These are phyloP conservation scores for Hydroisotoma schaefferi DNA, from an alignment of 2,888 invertebrate genomes.

Conservation along the genomic window DNA sequence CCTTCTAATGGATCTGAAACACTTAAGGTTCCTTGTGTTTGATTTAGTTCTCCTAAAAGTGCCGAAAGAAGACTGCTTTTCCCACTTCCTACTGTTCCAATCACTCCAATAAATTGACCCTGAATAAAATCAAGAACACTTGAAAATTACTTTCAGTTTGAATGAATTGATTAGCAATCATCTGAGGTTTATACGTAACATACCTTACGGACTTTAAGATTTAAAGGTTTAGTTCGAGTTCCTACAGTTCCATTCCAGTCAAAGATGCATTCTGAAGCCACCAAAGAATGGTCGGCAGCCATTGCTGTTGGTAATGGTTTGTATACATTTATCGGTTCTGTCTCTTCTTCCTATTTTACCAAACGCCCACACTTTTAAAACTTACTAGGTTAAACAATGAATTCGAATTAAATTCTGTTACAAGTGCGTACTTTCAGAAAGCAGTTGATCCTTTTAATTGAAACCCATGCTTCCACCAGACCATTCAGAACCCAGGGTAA, in stretches of 20 bases:
- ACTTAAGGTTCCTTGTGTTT: slow-evolving; percentile 65
- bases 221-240: slow-evolving; percentile 51
- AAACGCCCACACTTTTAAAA: too few species aligned
- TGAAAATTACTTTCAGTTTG: neutral
- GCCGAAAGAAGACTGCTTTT: slow-evolving; percentile 83
- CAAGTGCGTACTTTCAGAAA: slow-evolving; percentile 66
- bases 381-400: neutral
- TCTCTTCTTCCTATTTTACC: slow-evolving; percentile 26
- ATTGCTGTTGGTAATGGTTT: slow-evolving; percentile 1
- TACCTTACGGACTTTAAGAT: slow-evolving; percentile 53
- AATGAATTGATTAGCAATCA: neutral
- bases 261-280: slow-evolving; percentile 15
- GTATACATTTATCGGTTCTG: slow-evolving; percentile 21
- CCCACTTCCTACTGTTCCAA: slow-evolving; percentile 86
- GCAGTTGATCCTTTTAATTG: slow-evolving; percentile 78
- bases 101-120: slow-evolving; percentile 78
- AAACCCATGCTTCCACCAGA: slow-evolving; percentile 92
- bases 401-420: too few species aligned
- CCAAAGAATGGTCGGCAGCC: slow-evolving; percentile 1
- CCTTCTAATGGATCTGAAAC: slow-evolving; percentile 58
- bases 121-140: slow-evolving; percentile 53
- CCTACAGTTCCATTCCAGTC: slow-evolving; percentile 20
- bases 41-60: slow-evolving; percentile 77
- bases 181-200: neutral
- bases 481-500: slow-evolving; percentile 99